These are phyloP conservation scores for Megamerina dolium DNA, from an alignment of 2,888 invertebrate species.

Conservation along the genomic window DNA sequence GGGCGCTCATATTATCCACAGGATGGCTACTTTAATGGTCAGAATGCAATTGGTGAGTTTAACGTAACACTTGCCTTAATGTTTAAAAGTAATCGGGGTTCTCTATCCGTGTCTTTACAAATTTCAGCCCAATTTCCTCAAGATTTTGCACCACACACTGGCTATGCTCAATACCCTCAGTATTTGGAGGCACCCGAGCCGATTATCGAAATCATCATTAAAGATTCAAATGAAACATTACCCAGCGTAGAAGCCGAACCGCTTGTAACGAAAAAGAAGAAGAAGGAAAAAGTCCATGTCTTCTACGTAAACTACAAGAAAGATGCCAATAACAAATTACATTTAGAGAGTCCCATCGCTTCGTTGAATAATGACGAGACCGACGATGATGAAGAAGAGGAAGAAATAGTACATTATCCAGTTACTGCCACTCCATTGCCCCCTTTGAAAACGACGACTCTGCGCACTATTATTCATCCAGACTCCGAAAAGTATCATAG, in stretches of 20 bases:
- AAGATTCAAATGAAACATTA: slow-evolving; percentile 77
- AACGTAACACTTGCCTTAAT: too few relatives aligned
- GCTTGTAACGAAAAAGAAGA: slow-evolving; percentile 51
- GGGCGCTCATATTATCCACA: slow-evolving; percentile 33
- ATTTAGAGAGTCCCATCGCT: slow-evolving; percentile 75
- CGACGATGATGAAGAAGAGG: slow-evolving; percentile 51
- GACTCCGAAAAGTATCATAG: slow-evolving; percentile 80
- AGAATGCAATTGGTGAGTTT: slow-evolving; percentile 35
- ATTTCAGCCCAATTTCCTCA: slow-evolving; percentile 36
- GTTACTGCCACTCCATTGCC: slow-evolving; percentile 54
- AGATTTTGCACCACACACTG: slow-evolving; percentile 26
- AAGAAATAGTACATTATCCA: slow-evolving; percentile 48
- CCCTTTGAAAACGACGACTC: slow-evolving; percentile 65
- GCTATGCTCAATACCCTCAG: slow-evolving; percentile 49
- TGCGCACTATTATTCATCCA: slow-evolving; percentile 78
- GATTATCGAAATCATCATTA: slow-evolving; percentile 87
- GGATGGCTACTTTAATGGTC: slow-evolving; percentile 37
- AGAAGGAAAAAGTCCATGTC: slow-evolving; percentile 82
- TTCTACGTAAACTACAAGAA: slow-evolving; percentile 89
- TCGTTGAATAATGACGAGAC: slow-evolving; percentile 65
- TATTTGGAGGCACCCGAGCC: slow-evolving; percentile 77
- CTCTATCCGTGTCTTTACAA: too few relatives aligned
- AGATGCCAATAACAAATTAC: slow-evolving; percentile 67
- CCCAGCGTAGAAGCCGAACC: slow-evolving; percentile 57
- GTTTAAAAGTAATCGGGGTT: too few relatives aligned